Conservation (phyloP, 2,113 vertebrate species). For the Pachycephala philippinensis region DNA sequence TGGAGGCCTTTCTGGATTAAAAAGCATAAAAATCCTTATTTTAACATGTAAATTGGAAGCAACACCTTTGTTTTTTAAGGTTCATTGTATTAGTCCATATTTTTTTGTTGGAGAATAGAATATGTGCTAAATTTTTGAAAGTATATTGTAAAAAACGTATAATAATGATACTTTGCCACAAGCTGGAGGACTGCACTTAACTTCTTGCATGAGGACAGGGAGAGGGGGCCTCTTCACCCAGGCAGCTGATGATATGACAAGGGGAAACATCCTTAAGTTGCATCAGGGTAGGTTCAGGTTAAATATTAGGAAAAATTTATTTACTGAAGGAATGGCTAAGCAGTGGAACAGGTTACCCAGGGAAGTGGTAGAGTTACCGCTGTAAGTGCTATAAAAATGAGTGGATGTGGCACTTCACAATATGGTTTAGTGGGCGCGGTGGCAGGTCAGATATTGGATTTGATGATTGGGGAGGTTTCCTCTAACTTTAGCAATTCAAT, state of each 20-base stretch:
- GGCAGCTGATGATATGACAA: background rate
- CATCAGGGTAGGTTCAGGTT: background rate
- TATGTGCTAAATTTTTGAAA: background rate
- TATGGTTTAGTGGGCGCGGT: background rate
- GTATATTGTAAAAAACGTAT: background rate
- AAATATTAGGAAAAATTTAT: background rate
- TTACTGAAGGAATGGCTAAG: background rate
- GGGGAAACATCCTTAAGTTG: background rate
- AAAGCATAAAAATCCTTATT: background rate
- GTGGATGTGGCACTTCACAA: background rate
- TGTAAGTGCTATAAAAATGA: background rate
- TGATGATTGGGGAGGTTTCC: background rate
- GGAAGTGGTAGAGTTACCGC: background rate
- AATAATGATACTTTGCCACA: background rate
- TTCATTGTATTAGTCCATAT: background rate
- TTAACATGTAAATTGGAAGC: background rate
- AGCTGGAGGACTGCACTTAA: background rate
- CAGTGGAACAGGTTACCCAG: background rate
- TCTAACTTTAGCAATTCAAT: background rate
- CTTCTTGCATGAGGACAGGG: background rate
- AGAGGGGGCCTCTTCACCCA: fast-evolving
- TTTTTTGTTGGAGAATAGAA: background rate
- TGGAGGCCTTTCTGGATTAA: background rate
- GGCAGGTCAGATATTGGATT: background rate
- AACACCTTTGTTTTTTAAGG: background rate